phyloP scores from a whole-genome alignment of 2,797 vertebrate species.

The Bryconaethiops microstoma region DNA sequence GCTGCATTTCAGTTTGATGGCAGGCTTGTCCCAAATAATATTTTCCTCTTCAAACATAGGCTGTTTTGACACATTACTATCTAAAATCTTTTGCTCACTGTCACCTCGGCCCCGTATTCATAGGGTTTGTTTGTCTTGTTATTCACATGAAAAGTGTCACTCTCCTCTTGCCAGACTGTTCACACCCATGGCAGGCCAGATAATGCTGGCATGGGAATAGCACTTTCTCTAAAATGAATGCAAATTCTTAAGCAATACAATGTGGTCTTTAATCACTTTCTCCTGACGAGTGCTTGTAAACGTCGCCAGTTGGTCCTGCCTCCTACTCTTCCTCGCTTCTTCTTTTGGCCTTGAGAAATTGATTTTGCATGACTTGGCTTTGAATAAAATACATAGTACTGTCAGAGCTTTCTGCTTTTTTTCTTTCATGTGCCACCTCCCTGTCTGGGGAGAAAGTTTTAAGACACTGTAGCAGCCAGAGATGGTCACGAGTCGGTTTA shows the following conservation, averaged over 20 bases:
- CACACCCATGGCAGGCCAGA: slow-evolving; percentile 14
- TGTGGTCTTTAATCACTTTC: slow-evolving; percentile 44
- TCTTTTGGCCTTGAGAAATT: slow-evolving; percentile 66
- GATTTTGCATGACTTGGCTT: slow-evolving; percentile 69
- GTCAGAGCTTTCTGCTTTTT: slow-evolving; percentile 54
- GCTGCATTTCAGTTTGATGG: background rate
- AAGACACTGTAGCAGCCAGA: background rate
- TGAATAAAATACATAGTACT: slow-evolving; percentile 64
- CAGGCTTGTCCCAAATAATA: background rate
- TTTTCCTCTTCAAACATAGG: background rate
- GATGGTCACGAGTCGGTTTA: too few relatives aligned
- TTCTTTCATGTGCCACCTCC: slow-evolving; percentile 61
- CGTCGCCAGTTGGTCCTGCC: slow-evolving; percentile 26
- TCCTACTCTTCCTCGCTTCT: slow-evolving; percentile 39
- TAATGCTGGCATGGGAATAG: slow-evolving; percentile 10
- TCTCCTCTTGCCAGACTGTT: slow-evolving; percentile 12
- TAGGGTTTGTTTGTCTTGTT: background rate
- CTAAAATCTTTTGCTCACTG: background rate
- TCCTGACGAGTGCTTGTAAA: slow-evolving; percentile 55
- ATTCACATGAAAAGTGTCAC: background rate
- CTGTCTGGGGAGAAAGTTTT: slow-evolving; percentile 24
- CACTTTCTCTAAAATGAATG: background rate
- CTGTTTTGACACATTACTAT: background rate
- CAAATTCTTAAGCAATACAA: slow-evolving; percentile 31
- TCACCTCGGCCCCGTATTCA: background rate